Evolutionary conservation across 2,888 invertebrate genomes (phyloP).

Genomic region (Drosophila anceps): DNA sequence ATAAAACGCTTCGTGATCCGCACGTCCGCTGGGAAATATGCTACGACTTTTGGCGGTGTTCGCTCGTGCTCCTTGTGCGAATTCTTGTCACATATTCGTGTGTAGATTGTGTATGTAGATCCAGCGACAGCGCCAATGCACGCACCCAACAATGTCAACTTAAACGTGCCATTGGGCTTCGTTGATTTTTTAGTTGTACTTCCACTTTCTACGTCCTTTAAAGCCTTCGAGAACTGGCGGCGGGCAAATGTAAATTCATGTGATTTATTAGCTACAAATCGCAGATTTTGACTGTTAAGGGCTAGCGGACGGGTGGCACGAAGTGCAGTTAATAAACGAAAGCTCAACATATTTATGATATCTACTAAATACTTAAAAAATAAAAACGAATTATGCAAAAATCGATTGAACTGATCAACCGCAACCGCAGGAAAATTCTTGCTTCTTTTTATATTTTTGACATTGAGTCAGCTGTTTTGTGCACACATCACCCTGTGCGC

Average conservation of each 20-base stretch:
- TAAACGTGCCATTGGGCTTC: slow-evolving; percentile 82
- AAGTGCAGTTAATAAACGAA: slow-evolving; percentile 59
- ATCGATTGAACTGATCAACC: slow-evolving; percentile 22
- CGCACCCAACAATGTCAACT: slow-evolving; percentile 87
- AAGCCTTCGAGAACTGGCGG: slow-evolving; percentile 39
- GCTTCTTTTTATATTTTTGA: slow-evolving; percentile 30
- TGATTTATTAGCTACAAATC: slow-evolving; percentile 22
- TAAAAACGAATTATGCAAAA: slow-evolving; percentile 68
- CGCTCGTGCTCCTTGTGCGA: slow-evolving; percentile 85
- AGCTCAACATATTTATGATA: slow-evolving; percentile 67
- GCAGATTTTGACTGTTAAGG: slow-evolving; percentile 25
- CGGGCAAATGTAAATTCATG: slow-evolving; percentile 26
- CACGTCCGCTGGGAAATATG: slow-evolving; percentile 86
- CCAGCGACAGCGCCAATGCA: slow-evolving; percentile 87
- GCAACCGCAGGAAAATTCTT: slow-evolving; percentile 17
- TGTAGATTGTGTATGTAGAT: slow-evolving; percentile 86
- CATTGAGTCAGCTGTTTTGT: slow-evolving; percentile 31
- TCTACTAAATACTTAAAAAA: slow-evolving; percentile 32
- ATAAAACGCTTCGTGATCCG: slow-evolving; percentile 88
- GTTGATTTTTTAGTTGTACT: not conserved
- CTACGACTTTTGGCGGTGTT: slow-evolving; percentile 83
- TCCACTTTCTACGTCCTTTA: slow-evolving; percentile 22
- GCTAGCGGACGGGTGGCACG: slow-evolving; percentile 22
- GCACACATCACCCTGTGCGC: slow-evolving; percentile 24
- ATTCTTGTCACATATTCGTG: slow-evolving; percentile 70